Evolutionary conservation across 2,888 invertebrate species (phyloP), one percentile per base, ranked within the genome.

Genomic region (Prionchulus punctatus): DNA sequence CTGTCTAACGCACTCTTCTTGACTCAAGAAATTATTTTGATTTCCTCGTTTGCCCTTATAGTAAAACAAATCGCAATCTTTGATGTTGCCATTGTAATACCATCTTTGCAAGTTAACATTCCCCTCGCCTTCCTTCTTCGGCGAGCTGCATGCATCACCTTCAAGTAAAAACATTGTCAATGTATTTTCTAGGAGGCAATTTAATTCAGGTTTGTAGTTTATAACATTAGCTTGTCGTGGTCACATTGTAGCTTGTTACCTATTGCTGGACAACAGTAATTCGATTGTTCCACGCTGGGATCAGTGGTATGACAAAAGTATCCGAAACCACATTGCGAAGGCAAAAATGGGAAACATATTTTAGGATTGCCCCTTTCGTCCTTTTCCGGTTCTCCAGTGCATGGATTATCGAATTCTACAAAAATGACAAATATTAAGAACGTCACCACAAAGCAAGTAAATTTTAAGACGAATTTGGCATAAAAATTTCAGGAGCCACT

Each of bases 1-100:
- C 2, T 18, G 21, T 54, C 28, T 30, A 23, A 28, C 3, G 43
- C 68, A 68, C 53, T 67, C 66, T 49, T 65, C 62, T 45, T 67
- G 66, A 21, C 64, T 64, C 4, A 67, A 56, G 57, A 67, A 70
- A 59, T 70, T 69, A 53, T 67, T 70, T 31, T 63, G 60, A 55
- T 66, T 66, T 42, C 67, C 66, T 49, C 63, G 63, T 15, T n/a
- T n/a, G 27, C 58, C 58, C 7, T 30, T 18, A 45, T 58, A 58
- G 26, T 7, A 26, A 49, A 58, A 58, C n/a, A n/a, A 21, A 12
- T 15, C 56, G 28, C 57, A 57, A 27, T 27, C 25, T 1, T 55
- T n/a, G 2, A 26, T 31, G 2, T 25, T 21, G 4, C 42, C 3
- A 42, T 57, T 30, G 51, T 30, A 57, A 43, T 55, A 57, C 49